phyloP scores from a whole-genome alignment of 1,140 invertebrate species.

The Philotrypesis tridentata region DNA sequence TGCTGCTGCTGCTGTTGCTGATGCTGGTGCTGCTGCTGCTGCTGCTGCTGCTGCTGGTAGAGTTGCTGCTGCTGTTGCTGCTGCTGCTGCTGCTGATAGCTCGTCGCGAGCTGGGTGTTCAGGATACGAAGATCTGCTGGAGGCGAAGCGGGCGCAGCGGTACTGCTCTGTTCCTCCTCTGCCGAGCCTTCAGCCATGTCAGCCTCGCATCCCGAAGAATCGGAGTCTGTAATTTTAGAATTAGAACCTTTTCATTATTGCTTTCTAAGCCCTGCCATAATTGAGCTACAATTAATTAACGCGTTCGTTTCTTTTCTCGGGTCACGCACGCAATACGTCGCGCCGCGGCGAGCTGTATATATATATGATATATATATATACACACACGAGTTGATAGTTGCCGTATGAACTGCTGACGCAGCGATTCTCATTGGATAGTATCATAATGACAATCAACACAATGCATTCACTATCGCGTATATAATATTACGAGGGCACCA shows the following conservation, averaged over 20 bases:
- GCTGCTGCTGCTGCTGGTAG: conserved; percentile 64
- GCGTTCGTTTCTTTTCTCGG: too few relatives aligned
- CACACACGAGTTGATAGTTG: background rate
- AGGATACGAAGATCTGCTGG: conserved; percentile 72
- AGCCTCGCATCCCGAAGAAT: conserved; percentile 73
- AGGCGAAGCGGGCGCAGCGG: conserved; percentile 72
- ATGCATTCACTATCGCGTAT: background rate
- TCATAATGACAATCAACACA: background rate
- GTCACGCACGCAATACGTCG: too few relatives aligned
- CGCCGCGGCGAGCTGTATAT: too few relatives aligned
- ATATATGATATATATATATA: background rate
- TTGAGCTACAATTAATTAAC: background rate
- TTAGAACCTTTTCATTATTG: background rate
- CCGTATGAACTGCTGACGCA: background rate
- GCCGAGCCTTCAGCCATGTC: conserved; percentile 75
- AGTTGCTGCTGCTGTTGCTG: conserved; percentile 66
- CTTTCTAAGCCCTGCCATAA: background rate
- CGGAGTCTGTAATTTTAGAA: conserved; percentile 63
- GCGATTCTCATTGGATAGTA: background rate
- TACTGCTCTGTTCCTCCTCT: conserved; percentile 74
- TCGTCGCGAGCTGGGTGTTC: conserved; percentile 69
- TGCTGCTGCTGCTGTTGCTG: conserved; percentile 66
- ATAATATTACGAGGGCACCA: background rate
- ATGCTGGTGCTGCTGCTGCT: conserved; percentile 57
- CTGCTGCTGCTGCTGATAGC: conserved; percentile 68